Evolutionary conservation across 2,797 vertebrate species (phyloP).

Genomic region (Tenualosa ilisha): DNA sequence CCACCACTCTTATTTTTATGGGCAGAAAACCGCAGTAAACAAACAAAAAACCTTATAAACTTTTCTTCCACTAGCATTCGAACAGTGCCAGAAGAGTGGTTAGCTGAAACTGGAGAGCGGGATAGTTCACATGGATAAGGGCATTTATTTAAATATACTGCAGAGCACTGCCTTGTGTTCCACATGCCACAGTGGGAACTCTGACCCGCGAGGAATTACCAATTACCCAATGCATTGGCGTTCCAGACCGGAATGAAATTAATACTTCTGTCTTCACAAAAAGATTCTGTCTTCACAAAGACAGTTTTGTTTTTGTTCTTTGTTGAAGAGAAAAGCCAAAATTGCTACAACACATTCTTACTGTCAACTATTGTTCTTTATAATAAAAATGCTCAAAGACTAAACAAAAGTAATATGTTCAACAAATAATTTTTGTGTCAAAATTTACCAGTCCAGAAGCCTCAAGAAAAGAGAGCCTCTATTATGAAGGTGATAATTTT

Average conservation of each 20-base stretch:
- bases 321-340: not conserved
- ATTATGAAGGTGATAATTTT: conserved; percentile 7
- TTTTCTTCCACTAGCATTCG: conserved; percentile 62
- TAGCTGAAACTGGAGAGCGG: conserved; percentile 48
- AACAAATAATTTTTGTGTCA: not conserved
- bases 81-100: conserved; percentile 56
- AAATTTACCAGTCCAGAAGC: not conserved
- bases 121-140: conserved; percentile 35
- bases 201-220: not conserved
- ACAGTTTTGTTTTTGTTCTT: not conserved
- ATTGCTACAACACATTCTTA: not conserved
- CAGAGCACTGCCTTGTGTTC: conserved; percentile 23
- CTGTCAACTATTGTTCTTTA: not conserved
- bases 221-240: not conserved
- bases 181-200: not conserved
- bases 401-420: not conserved
- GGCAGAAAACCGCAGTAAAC: conserved; percentile 77
- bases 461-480: not conserved
- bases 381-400: not conserved
- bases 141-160: conserved; percentile 42
- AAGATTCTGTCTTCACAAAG: conserved; percentile 1
- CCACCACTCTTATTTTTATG: conserved; percentile 76
- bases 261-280: not conserved
- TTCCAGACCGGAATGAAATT: conserved; percentile 5
- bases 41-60: conserved; percentile 76